A percentile compares a stretch with the other conserved stretches of the same genome.
Evolutionary conservation across 1,140 invertebrate genomes (phyloP).

Genomic region (Orius insidiosus): DNA sequence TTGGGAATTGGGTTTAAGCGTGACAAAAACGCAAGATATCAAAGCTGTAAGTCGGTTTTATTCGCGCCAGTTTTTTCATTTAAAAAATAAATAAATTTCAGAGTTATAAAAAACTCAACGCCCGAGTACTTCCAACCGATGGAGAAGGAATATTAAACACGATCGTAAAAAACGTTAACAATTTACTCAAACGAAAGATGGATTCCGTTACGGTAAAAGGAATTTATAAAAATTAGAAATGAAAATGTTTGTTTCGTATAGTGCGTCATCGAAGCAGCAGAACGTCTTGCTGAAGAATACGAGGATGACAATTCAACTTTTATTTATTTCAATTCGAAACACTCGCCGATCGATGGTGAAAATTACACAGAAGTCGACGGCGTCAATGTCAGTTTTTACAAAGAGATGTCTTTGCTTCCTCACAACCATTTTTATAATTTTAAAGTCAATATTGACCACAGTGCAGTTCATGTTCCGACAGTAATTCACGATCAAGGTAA

Average conservation of each 20-base stretch:
- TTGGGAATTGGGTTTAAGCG: slow-evolving; percentile 36
- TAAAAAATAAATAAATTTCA: slow-evolving; percentile 28
- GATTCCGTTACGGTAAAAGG: slow-evolving; percentile 50
- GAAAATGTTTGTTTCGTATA: slow-evolving; percentile 22
- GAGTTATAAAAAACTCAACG: slow-evolving; percentile 57
- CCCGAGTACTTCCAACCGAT: slow-evolving; percentile 52
- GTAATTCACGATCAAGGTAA: slow-evolving; percentile 61
- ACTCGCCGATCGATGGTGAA: slow-evolving; percentile 27
- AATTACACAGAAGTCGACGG: not conserved
- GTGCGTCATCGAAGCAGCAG: slow-evolving; percentile 52
- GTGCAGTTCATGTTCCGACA: slow-evolving; percentile 84
- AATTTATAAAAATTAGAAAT: not conserved
- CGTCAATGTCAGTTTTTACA: slow-evolving; percentile 10
- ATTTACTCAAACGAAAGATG: slow-evolving; percentile 65
- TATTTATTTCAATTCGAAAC: slow-evolving; percentile 53
- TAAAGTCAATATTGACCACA: slow-evolving; percentile 60
- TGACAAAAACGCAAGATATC: slow-evolving; percentile 40
- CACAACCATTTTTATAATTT: slow-evolving; percentile 74
- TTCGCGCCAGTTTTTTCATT: not conserved
- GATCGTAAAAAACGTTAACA: slow-evolving; percentile 52
- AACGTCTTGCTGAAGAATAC: slow-evolving; percentile 40
- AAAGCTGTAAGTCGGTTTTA: slow-evolving; percentile 28
- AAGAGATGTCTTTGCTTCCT: slow-evolving; percentile 38
- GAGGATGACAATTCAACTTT: slow-evolving; percentile 26
- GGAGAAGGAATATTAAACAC: slow-evolving; percentile 51